A percentile compares a stretch with the other conserved stretches of the same genome.
These are phyloP conservation scores for Sakesphorus luctuosus DNA, from an alignment of 2,113 vertebrate species.

Conservation along the genomic window DNA sequence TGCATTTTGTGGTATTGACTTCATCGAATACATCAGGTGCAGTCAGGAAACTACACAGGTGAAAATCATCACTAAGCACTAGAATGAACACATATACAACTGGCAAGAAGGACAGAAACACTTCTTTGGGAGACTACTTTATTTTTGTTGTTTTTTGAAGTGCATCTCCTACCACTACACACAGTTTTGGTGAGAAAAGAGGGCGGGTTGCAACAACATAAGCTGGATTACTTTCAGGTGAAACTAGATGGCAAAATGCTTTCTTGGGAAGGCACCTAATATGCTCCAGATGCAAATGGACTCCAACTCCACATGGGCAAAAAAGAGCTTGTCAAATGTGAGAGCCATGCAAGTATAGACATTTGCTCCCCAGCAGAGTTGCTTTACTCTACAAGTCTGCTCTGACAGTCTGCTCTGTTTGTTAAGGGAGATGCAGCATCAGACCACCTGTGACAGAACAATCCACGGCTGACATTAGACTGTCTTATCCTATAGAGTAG, in stretches of 20 bases:
- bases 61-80: background rate
- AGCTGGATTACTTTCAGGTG: background rate
- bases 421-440: background rate
- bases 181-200: background rate
- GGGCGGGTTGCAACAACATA: background rate
- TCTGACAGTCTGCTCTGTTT: background rate
- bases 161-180: background rate
- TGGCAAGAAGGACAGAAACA: background rate
- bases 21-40: background rate
- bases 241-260: background rate
- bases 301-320: background rate
- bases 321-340: accelerated
- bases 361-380: background rate
- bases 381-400: background rate
- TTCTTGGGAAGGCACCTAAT: background rate
- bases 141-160: background rate
- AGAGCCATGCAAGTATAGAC: background rate
- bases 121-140: background rate
- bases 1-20: background rate
- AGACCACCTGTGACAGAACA: background rate
- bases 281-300: background rate
- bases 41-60: background rate
- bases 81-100: background rate
- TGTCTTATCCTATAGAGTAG: accelerated
- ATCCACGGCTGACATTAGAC: background rate